Evolutionary conservation across 2,797 vertebrate species (phyloP), one percentile per base, ranked within the genome.

Genomic region (Perdix hodgsoniae): DNA sequence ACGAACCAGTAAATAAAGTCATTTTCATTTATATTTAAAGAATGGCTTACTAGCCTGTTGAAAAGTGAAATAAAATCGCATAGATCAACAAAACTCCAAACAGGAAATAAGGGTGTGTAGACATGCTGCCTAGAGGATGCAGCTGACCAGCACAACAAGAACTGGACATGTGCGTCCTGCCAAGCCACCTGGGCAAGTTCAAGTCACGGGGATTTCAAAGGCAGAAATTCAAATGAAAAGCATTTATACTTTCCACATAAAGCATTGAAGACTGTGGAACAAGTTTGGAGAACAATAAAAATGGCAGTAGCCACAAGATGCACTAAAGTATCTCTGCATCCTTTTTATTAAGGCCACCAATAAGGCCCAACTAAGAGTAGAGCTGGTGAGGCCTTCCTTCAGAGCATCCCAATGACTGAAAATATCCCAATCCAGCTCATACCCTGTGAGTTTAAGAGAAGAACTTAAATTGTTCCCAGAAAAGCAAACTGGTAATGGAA

Each of bases 31-130:
- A 23, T 14, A 14, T 64, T 33, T 24, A 1, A 18, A 52, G 13
- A 49, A 17, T 61, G 24, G 57, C 85, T 93, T 75, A 59, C 9
- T 29, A 86, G 61, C n/a, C 23, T 14, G 17, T 23, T 60, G 70
- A 47, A 78, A 94, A 88, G 56, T 45, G 73, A 72, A 81, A 47
- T 78, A 75, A 73, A 76, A 57, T 44, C 57, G 75, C 42, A 4
- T 2, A 61, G 83, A 60, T 85, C 90, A 86, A 31, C 85, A 90
- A 81, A 92, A n/a, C 21, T 40, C 37, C 60, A 33, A 77, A 87
- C 93, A 94, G 88, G 95, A 94, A 93, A 57, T 64, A 44, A 0
- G 13, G 73, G n/a, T 3, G 40, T 11, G 8, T 19, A 75, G 88
- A 69, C 50, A 4, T 14, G 60, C 47, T 66, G n/a, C 61, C 6